These are phyloP conservation scores for Psix sp. DNA, from an alignment of 1,140 invertebrate genomes.

Conservation along the genomic window DNA sequence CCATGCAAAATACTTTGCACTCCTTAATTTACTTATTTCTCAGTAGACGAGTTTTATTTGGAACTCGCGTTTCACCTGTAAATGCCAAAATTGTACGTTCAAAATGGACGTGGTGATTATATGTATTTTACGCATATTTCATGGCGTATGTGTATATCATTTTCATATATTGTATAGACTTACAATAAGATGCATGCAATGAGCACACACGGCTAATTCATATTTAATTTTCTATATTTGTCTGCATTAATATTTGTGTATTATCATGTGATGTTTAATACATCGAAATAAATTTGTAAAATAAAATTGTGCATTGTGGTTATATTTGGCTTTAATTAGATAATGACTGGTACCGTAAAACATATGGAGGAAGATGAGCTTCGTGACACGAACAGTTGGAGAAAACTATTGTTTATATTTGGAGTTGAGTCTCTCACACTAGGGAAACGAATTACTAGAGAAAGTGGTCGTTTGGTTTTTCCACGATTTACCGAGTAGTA, in stretches of 20 bases:
- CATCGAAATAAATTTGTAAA: too few species aligned
- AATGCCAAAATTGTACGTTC: neutral
- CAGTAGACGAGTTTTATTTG: neutral
- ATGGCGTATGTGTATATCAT: too few species aligned
- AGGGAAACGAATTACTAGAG: constrained; percentile 48
- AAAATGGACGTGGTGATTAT: neutral
- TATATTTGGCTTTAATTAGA: too few species aligned
- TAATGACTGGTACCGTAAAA: too few species aligned
- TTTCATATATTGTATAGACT: too few species aligned
- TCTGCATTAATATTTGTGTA: too few species aligned
- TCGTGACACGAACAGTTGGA: constrained; percentile 34
- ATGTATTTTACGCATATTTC: neutral
- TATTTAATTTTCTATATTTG: too few species aligned
- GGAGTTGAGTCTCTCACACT: constrained; percentile 50
- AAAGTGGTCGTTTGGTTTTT: constrained; percentile 57
- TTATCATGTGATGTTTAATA: too few species aligned
- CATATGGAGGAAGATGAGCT: constrained; percentile 27
- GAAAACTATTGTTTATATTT: constrained; percentile 48
- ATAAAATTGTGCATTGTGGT: too few species aligned
- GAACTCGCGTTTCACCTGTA: neutral
- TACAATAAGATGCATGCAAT: too few species aligned
- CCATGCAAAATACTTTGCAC: constrained; percentile 45
- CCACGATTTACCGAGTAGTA: constrained; percentile 53
- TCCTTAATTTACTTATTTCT: constrained; percentile 57
- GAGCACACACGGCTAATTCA: too few species aligned